Evolutionary conservation across 2,113 vertebrate genomes (phyloP), one percentile per base, ranked within the genome.

Genomic region (Strix aluco): DNA sequence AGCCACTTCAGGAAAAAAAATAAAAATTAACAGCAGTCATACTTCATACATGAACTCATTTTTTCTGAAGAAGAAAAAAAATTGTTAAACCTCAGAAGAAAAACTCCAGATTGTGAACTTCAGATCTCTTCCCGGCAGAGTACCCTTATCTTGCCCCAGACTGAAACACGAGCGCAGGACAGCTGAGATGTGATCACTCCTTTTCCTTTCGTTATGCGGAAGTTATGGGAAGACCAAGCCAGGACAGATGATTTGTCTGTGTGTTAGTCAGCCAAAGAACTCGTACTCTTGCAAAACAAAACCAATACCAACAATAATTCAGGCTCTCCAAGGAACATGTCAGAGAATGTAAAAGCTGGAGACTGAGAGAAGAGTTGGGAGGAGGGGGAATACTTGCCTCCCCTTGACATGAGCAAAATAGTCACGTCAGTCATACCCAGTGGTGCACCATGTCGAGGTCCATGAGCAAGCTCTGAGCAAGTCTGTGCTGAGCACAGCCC

Each of bases 241-340:
- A 91, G 86, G 63, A 52, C n/a, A 81, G 72, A 96, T 27, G 66
- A 96, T 95, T 78, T 92, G 82, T 86, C 21, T 83, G 34, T 10
- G 59, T 38, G 19, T 95, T 74, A 88, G 57, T 86, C 86, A 96
- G 90, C 88, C 90, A 88, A 84, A 75, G 88, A 93, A 67, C 92
- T 92, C 3, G 0, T 47, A 46, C 55, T 96, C 94, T 92, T 92
- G 95, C 94, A 92, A 95, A 95, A 97, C 86, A 96, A 93, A 96
- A 57, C 70, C 94, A 44, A 90, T 22, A 96, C 40, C 92, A 90
- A 62, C 79, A 90, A 90, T 88, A 95, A 93, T 82, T 54, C 91
- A 86, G 61, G 59, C 65, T 93, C 34, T 89, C 80, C 77, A 25
- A 86, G 80, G 94, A 89, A 59, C 80, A 13, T 7, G 65, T 85